Evolutionary conservation across 2,113 vertebrate species (phyloP).

Genomic region (Cricetomys ansorgei): DNA sequence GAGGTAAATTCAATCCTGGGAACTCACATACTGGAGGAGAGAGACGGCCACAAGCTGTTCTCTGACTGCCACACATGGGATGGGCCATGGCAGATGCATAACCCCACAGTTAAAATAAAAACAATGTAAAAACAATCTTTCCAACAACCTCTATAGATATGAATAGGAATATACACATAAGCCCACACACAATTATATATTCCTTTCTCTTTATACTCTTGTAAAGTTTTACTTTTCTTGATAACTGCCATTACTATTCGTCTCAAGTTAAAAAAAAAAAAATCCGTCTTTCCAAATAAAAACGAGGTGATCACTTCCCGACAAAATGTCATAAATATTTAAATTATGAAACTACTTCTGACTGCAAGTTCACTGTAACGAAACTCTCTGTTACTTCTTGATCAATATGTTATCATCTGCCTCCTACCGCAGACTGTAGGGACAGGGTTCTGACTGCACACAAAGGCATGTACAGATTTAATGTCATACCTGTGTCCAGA

Average conservation of each 20-base stretch:
- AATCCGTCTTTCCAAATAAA: neutral
- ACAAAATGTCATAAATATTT: constrained; percentile 33
- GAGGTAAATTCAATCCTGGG: neutral
- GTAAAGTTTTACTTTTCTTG: neutral
- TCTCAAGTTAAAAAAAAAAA: constrained; percentile 48
- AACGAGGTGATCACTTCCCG: neutral
- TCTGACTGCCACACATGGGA: neutral
- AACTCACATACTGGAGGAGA: neutral
- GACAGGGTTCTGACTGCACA: neutral
- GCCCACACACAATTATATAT: neutral
- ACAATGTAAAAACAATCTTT: neutral
- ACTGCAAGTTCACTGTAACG: neutral
- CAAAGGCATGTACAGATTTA: neutral
- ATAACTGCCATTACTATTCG: neutral
- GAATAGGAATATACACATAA: neutral
- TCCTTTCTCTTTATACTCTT: neutral
- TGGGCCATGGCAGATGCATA: neutral
- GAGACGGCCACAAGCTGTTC: neutral
- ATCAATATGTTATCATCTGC: neutral
- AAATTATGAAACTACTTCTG: constrained; percentile 27
- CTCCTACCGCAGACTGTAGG: neutral
- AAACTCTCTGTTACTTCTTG: neutral
- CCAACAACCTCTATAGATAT: neutral
- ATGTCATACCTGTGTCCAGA: neutral
- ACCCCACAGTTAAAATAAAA: neutral